Conservation (phyloP, 2,888 invertebrate genomes). For the Noctua janthina region DNA sequence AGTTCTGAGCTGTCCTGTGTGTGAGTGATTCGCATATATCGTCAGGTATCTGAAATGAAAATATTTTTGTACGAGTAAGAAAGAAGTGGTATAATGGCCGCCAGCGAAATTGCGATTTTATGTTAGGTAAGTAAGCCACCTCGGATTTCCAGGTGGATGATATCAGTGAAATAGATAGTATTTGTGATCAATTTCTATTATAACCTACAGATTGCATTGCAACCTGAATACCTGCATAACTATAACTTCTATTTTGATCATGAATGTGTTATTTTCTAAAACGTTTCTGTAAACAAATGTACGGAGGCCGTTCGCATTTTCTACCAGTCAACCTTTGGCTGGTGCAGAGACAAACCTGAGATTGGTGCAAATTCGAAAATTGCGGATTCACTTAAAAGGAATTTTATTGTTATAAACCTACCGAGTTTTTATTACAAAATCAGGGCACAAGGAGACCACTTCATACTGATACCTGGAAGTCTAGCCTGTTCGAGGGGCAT, state of each 20-base stretch:
- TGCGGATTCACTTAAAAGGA: not conserved
- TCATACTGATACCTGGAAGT: slow-evolving; percentile 77
- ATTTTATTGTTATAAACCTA: not conserved
- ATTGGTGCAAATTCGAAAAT: not conserved
- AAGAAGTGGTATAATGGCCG: not conserved
- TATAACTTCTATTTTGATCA: not conserved
- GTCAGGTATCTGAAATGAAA: slow-evolving; percentile 81
- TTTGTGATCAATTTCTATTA: not conserved
- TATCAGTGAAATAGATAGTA: not conserved
- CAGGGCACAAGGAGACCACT: not conserved
- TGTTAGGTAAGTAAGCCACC: not conserved
- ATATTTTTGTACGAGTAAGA: not conserved
- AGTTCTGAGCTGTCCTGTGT: slow-evolving; percentile 81
- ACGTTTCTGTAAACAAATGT: not conserved
- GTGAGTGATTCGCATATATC: slow-evolving; percentile 85
- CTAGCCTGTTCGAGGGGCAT: slow-evolving; percentile 75
- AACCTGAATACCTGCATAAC: not conserved
- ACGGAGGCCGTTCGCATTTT: not conserved
- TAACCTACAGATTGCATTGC: not conserved
- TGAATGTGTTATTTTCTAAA: not conserved
- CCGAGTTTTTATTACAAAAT: not conserved
- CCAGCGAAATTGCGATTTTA: not conserved
- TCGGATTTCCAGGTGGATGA: not conserved
- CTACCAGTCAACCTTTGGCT: not conserved
- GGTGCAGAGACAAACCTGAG: not conserved